phyloP scores from a whole-genome alignment of 2,113 vertebrate species.

The Peromyscus leucopus region DNA sequence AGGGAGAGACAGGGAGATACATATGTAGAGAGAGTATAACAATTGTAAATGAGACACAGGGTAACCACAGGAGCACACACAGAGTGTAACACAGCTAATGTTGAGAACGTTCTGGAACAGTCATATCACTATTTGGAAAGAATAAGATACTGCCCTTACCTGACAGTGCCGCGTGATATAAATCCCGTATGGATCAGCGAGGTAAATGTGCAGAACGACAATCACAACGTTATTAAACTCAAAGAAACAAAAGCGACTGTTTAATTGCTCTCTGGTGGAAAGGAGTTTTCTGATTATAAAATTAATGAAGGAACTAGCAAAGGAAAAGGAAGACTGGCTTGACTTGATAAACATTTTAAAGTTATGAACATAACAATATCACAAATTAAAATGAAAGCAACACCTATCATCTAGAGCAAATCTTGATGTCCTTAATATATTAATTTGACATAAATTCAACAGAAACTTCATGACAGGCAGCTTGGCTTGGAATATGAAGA shows the following conservation, averaged over 20 bases:
- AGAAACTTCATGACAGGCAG: neutral
- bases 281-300: slow-evolving; percentile 65
- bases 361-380: slow-evolving; percentile 19
- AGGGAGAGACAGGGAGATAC: neutral
- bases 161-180: neutral
- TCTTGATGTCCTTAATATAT: neutral
- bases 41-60: neutral
- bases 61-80: neutral
- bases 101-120: neutral
- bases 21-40: neutral
- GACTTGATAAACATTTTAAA: slow-evolving; percentile 56
- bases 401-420: slow-evolving; percentile 5
- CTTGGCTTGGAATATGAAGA: neutral
- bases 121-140: slow-evolving; percentile 34
- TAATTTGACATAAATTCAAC: slow-evolving; percentile 50
- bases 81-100: neutral
- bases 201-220: slow-evolving; percentile 11
- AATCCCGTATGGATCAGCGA: slow-evolving; percentile 10
- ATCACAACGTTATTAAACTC: slow-evolving; percentile 54
- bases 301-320: slow-evolving; percentile 61
- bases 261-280: slow-evolving; percentile 45
- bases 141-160: slow-evolving; percentile 14
- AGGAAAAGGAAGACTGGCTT: slow-evolving; percentile 33
- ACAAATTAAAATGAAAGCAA: slow-evolving; percentile 63
- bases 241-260: slow-evolving; percentile 43